phyloP scores from a whole-genome alignment of 2,113 vertebrate species.

The Ploceus nigricollis region DNA sequence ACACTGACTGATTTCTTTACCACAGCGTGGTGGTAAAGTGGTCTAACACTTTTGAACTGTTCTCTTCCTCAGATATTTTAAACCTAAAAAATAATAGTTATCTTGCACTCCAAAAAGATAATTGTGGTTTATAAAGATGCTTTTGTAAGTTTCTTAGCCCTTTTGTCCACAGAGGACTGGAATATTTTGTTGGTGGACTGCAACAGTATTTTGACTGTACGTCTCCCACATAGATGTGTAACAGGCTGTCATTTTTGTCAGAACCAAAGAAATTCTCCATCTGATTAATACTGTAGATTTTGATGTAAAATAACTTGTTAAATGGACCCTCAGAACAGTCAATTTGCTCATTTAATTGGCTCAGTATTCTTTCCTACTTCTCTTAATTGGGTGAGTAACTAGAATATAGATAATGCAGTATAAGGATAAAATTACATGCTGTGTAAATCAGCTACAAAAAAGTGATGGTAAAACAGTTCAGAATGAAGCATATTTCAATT shows the following conservation, averaged over 20 bases:
- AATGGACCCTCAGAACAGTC: neutral
- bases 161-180: neutral
- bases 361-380: neutral
- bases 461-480: neutral
- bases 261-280: neutral
- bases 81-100: neutral
- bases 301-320: neutral
- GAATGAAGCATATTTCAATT: neutral
- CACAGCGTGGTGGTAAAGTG: neutral
- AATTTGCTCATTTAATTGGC: slow-evolving; percentile 19
- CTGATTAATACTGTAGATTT: neutral
- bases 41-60: neutral
- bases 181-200: neutral
- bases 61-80: neutral
- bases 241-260: neutral
- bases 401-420: neutral
- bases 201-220: neutral
- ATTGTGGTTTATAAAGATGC: neutral
- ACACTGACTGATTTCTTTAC: neutral
- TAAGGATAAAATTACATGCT: neutral
- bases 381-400: neutral
- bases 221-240: neutral
- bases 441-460: slow-evolving; percentile 12
- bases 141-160: neutral
- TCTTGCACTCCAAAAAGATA: neutral